Conservation (phyloP, 2,113 vertebrate genomes). For the Donacobius atricapilla region DNA sequence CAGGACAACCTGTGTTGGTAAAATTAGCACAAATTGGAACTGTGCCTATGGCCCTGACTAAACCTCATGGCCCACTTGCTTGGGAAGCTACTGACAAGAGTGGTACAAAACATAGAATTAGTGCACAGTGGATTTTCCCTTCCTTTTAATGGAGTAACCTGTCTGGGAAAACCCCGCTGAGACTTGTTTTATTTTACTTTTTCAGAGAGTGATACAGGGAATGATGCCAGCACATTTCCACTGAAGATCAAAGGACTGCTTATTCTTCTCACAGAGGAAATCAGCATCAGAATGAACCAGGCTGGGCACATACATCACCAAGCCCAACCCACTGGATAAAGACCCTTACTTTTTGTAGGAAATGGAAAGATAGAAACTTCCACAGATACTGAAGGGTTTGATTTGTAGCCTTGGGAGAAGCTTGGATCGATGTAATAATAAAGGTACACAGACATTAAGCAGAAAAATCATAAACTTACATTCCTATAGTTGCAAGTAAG, state of each 20-base stretch:
- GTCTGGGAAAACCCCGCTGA: background rate
- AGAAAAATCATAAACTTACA: too few relatives aligned
- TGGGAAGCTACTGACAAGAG: background rate
- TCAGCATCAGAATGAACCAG: background rate
- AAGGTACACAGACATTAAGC: too few relatives aligned
- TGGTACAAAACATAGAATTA: background rate
- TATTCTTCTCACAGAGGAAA: background rate
- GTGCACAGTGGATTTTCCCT: background rate
- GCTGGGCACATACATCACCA: background rate
- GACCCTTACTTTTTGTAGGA: background rate
- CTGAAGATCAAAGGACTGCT: background rate
- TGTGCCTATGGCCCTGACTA: background rate
- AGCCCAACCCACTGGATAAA: background rate
- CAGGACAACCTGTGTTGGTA: background rate
- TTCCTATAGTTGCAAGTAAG: too few relatives aligned
- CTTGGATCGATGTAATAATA: too few relatives aligned
- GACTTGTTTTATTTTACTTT: background rate
- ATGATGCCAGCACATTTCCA: background rate
- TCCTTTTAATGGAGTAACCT: background rate
- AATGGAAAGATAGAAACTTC: too few relatives aligned
- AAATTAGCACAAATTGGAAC: background rate
- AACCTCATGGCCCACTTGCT: background rate
- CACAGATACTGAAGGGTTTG: too few relatives aligned
- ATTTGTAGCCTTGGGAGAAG: too few relatives aligned
- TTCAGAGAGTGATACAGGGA: background rate